Evolutionary conservation across 2,888 invertebrate genomes (phyloP).

Genomic region (Agapostemon virescens): DNA sequence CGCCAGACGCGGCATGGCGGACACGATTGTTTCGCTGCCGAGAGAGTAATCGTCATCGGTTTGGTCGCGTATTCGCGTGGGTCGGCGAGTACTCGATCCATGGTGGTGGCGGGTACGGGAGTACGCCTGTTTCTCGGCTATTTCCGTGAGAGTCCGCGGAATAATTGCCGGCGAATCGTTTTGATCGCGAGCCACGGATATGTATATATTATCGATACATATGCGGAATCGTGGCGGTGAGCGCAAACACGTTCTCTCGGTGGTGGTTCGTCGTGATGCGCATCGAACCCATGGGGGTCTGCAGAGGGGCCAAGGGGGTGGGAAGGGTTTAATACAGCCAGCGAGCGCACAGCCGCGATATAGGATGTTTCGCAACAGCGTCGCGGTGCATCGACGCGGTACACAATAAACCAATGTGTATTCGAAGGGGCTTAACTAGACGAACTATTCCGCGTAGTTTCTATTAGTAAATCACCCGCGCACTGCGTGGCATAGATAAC

Average conservation of each 20-base stretch:
- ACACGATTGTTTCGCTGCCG: constrained; percentile 5
- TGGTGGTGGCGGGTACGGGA: neutral
- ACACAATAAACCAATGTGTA: constrained; percentile 70
- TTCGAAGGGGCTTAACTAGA: constrained; percentile 69
- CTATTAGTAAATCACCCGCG: constrained; percentile 73
- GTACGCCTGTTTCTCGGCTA: neutral
- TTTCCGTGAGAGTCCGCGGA: constrained; percentile 19
- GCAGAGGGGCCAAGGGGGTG: neutral
- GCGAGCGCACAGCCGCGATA: constrained; percentile 38
- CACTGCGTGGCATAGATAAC: constrained; percentile 71
- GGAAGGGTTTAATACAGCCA: constrained; percentile 63
- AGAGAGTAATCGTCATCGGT: constrained; percentile 30
- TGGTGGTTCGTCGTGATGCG: constrained; percentile 54
- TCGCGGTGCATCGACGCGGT: constrained; percentile 56
- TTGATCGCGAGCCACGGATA: constrained; percentile 30
- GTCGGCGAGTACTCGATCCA: neutral
- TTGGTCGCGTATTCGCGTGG: constrained; percentile 14
- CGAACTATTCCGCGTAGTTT: constrained; percentile 72
- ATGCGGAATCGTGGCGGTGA: constrained; percentile 49
- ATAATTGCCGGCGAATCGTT: constrained; percentile 44
- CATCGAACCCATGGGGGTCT: constrained; percentile 45
- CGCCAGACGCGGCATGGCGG: neutral
- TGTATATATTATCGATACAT: constrained; percentile 64
- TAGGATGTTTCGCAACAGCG: constrained; percentile 40
- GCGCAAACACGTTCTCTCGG: constrained; percentile 62